A percentile compares a stretch with the other conserved stretches of the same genome.
phyloP scores from a whole-genome alignment of 2,113 vertebrate genomes.

The Corythornis vintsioides region DNA sequence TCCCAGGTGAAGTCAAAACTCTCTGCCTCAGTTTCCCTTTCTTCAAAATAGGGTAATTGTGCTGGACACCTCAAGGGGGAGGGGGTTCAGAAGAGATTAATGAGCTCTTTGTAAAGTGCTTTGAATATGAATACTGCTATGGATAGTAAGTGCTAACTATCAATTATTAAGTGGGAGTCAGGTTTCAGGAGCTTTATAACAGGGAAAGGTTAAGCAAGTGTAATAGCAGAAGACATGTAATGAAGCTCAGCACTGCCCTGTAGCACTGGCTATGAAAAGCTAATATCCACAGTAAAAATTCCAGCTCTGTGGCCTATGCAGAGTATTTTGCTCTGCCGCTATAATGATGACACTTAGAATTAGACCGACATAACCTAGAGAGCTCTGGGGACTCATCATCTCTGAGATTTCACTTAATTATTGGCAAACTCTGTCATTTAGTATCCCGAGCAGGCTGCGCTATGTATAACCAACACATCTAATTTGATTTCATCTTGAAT shows the following conservation, averaged over 20 bases:
- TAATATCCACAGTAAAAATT: conserved; percentile 51
- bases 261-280: conserved; percentile 39
- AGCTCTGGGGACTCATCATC: conserved; percentile 73
- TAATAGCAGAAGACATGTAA: conserved; percentile 26
- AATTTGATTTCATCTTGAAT: conserved; percentile 75
- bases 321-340: conserved; percentile 64
- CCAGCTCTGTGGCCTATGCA: conserved; percentile 49
- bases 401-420: conserved; percentile 74
- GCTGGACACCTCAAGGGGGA: not conserved
- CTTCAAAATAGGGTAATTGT: not conserved
- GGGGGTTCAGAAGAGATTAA: not conserved
- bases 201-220: conserved; percentile 50
- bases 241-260: conserved; percentile 30
- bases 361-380: conserved; percentile 68
- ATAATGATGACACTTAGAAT: conserved; percentile 73
- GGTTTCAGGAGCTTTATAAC: conserved; percentile 56
- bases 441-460: conserved; percentile 63
- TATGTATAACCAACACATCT: conserved; percentile 74
- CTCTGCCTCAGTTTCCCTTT: conserved; percentile 48
- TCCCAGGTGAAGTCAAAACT: not conserved
- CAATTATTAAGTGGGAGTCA: conserved; percentile 58
- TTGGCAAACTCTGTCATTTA: conserved; percentile 74
- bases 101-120: conserved; percentile 31
- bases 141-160: conserved; percentile 35
- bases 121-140: conserved; percentile 23